Evolutionary conservation across 1,140 invertebrate genomes (phyloP).

Genomic region (Tetraneura akinire): DNA sequence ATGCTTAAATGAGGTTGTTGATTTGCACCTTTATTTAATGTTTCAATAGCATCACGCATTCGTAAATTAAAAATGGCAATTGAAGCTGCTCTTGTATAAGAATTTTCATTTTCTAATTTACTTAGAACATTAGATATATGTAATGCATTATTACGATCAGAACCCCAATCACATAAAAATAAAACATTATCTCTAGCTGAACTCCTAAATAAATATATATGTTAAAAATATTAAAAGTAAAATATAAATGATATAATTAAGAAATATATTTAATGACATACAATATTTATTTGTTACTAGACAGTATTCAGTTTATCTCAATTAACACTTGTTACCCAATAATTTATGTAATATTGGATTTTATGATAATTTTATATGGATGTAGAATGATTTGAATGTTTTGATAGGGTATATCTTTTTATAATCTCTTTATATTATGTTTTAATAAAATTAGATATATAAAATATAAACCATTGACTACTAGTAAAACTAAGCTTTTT

Average conservation of each 20-base stretch:
- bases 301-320: too few species aligned
- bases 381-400: too few species aligned
- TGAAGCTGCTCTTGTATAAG: conserved; percentile 81
- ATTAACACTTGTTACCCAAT: too few species aligned
- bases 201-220: conserved; percentile 63
- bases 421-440: too few species aligned
- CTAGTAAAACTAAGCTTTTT: too few species aligned
- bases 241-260: not conserved
- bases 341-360: too few species aligned
- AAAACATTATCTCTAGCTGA: conserved; percentile 77
- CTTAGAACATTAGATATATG: conserved; percentile 46
- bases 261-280: too few species aligned
- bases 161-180: conserved; percentile 84
- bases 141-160: conserved; percentile 60
- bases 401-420: too few species aligned
- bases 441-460: too few species aligned
- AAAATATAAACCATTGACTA: too few species aligned
- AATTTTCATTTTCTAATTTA: conserved; percentile 58
- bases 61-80: conserved; percentile 88
- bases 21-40: conserved; percentile 72
- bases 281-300: too few species aligned
- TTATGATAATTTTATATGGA: too few species aligned
- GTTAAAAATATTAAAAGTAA: not conserved
- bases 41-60: conserved; percentile 79
- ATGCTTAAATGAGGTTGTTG: conserved; percentile 61